Evolutionary conservation across 2,888 invertebrate genomes (phyloP), one percentile per base, ranked within the genome.

Genomic region (Strigamia maritima): DNA sequence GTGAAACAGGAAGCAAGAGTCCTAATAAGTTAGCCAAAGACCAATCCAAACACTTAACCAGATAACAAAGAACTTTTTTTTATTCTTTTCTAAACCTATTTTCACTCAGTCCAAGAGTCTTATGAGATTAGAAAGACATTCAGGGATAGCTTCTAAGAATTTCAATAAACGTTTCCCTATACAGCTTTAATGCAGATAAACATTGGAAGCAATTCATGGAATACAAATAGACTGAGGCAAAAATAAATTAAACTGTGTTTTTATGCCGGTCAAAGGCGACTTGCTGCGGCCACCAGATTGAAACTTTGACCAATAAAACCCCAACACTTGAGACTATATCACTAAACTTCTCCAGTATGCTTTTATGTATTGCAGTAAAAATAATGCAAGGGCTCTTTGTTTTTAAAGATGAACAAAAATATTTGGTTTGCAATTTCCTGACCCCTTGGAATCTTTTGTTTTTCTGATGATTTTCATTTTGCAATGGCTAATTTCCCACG

Each of bases 51-150:
- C 60, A 65, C 22, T 65, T 22, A 65, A 24, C 19, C 22, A 31
- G 31, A 35, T 35, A 35, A 65, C 24, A 65, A 22, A 22, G 7
- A 0, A 65, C 1, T 24, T 60, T 60, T 65, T 7, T 65, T 65
- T 19, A 10, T 65, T 24, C 7, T 24, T 65, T 1, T 22, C 19
- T 3, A 65, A 22, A 65, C 24, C 60, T n/a, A 65, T 65, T 65
- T 19, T 24, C 60, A 65, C 60, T 24, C 19, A 6, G 60, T 12
- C 60, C 22, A 65, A 65, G 60, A 8, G 60, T 65, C 19, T 65
- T 65, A 65, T 22, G 60, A 65, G 60, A 65, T 65, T 65, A 65
- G 60, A 65, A 22, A 24, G 22, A 65, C 60, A 65, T 65, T 65
- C 60, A 24, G 19, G 60, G 24, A 6, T 24, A 19, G 35, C 60